Evolutionary conservation across 2,888 invertebrate genomes (phyloP).

Genomic region (Eilema griseolum): DNA sequence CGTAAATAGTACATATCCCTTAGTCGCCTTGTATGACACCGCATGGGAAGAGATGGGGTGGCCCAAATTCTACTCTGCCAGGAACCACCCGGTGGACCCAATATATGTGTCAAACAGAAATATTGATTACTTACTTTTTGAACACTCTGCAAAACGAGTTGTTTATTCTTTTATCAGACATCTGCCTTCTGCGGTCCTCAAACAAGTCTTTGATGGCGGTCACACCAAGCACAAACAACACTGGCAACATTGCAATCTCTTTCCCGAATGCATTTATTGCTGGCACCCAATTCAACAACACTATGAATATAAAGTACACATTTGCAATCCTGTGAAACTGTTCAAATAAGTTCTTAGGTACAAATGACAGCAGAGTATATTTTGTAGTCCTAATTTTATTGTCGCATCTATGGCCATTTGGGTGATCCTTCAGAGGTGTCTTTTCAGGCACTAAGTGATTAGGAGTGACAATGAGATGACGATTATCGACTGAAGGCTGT

Average conservation of each 20-base stretch:
- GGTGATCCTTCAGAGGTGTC: slow-evolving; percentile 93
- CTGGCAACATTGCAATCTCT: slow-evolving; percentile 97
- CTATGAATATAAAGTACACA: slow-evolving; percentile 98
- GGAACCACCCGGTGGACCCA: too few species aligned
- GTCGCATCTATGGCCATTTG: slow-evolving; percentile 93
- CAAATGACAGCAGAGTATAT: slow-evolving; percentile 96
- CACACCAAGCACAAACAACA: slow-evolving; percentile 97
- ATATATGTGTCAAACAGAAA: neutral
- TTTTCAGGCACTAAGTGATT: slow-evolving; percentile 95
- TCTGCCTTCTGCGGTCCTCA: slow-evolving; percentile 95
- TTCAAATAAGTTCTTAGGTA: slow-evolving; percentile 98
- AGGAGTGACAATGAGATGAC: slow-evolving; percentile 92
- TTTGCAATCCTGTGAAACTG: slow-evolving; percentile 99
- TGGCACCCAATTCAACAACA: slow-evolving; percentile 98
- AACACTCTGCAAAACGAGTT: slow-evolving; percentile 97
- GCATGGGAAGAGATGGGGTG: too few species aligned
- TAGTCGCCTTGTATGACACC: neutral
- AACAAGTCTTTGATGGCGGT: slow-evolving; percentile 98
- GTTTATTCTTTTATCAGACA: slow-evolving; percentile 97
- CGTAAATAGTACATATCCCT: neutral
- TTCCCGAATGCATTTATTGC: slow-evolving; percentile 98
- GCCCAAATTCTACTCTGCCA: too few species aligned
- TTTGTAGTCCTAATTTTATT: slow-evolving; percentile 98
- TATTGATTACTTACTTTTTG: slow-evolving; percentile 89
- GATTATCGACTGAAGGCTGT: slow-evolving; percentile 89